Evolutionary conservation across 2,797 vertebrate genomes (phyloP), one percentile per base, ranked within the genome.

Genomic region (Lepilemur septentrionalis): DNA sequence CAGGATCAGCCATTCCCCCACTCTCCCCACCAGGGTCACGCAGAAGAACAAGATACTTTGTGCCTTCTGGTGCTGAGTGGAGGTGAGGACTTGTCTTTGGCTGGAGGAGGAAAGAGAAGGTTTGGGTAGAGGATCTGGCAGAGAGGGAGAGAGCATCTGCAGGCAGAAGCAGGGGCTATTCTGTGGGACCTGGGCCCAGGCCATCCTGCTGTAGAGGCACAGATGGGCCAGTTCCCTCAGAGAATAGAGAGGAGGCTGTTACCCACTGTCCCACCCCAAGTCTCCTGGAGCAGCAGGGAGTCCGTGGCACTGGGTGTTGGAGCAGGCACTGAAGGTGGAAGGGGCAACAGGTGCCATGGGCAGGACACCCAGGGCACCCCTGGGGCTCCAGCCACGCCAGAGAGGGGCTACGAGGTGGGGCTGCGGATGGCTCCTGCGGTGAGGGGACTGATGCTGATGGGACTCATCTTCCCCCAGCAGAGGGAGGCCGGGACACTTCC

Each of bases 271-370:
- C 48, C 50, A 59, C 13, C 23, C 10, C 1, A 3, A 8, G 43
- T 8, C 73, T 7, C 15, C 3, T 15, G 17, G 52, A 63, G 32
- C 11, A 41, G 52, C 17, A 55, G 35, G 69, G 78, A 75, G 73
- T 43, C n/a, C 35, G 18, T 15, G 43, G 15, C 52, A n/a, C 0
- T 1, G 8, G 73, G 8, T 5, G 0, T 4, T 23, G 15, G 11
- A 61, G 55, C 35, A 12, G 9, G 25, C 3, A 9, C 61, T 25
- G 23, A 43, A 28, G 63, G 28, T 52, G 9, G 5, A 59, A 23
- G 46, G 11, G 46, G 30, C 2, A 35, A 23, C 30, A 9, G 23
- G 52, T 48, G 12, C 11, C 0, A 1, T 72, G 35, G 30, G 32
- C 3, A 15, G 79, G 73, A 30, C 30, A 4, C 61, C n/a, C 30